Percentiles rank a stretch among this genome's conserved stretches.
Conservation (phyloP, 2,888 invertebrate genomes). For the Xestia sexstrigata region DNA sequence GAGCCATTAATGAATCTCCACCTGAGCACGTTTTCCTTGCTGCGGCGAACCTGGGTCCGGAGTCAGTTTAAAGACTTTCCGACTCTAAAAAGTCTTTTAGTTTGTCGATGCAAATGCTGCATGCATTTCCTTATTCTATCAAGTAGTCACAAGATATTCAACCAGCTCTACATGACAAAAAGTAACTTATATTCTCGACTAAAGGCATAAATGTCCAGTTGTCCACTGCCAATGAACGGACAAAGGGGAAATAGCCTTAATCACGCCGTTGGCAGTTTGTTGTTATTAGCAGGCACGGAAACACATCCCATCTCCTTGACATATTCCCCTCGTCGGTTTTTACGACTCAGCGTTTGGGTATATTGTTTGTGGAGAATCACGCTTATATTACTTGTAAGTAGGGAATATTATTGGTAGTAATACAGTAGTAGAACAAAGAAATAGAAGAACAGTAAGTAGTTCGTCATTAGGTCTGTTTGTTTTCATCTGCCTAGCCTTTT, state of each 20-base stretch:
- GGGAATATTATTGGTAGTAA: background rate
- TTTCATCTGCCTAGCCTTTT: background rate
- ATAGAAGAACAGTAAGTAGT: background rate
- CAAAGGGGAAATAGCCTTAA: constrained; percentile 45
- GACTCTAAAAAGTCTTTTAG: too few relatives aligned
- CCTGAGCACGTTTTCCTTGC: too few relatives aligned
- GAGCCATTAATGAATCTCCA: too few relatives aligned
- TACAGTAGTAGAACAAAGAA: background rate
- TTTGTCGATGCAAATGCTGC: background rate
- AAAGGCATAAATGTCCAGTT: constrained; percentile 27
- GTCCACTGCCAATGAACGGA: constrained; percentile 37
- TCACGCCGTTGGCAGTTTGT: constrained; percentile 53
- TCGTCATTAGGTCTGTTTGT: background rate
- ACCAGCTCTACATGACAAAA: background rate
- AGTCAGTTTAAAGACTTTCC: too few relatives aligned
- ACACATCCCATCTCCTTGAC: constrained; percentile 42
- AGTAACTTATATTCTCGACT: constrained; percentile 7
- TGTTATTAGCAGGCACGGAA: constrained; percentile 47
- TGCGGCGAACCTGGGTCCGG: too few relatives aligned
- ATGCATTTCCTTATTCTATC: background rate
- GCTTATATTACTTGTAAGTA: background rate
- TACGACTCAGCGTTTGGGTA: constrained; percentile 16
- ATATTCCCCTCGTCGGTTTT: constrained; percentile 31
- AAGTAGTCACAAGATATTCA: constrained; percentile 8
- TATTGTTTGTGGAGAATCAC: background rate